phyloP scores from a whole-genome alignment of 2,888 invertebrate species.

The Galeruca laticollis region DNA sequence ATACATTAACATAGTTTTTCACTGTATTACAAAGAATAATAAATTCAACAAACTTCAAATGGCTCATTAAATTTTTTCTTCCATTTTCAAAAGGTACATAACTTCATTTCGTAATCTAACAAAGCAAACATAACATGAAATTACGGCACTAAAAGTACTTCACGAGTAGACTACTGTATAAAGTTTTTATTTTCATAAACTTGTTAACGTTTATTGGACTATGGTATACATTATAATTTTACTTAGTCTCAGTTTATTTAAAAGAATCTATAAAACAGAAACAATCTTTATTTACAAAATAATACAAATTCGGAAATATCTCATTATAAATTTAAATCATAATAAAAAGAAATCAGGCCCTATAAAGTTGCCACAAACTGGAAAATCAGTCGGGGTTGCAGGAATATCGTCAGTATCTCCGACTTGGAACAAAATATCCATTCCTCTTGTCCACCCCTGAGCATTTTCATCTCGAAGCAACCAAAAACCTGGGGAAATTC shows the following conservation, averaged over 20 bases:
- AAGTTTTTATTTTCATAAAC: too few relatives aligned
- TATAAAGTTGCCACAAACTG: constrained; percentile 81
- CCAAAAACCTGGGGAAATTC: constrained; percentile 76
- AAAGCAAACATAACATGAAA: too few relatives aligned
- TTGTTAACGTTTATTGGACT: too few relatives aligned
- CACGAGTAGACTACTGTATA: too few relatives aligned
- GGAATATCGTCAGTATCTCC: constrained; percentile 77
- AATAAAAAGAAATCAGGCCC: constrained; percentile 81
- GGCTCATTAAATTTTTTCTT: too few relatives aligned
- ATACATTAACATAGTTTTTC: too few relatives aligned
- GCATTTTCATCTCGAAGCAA: constrained; percentile 83
- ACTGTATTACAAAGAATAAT: too few relatives aligned
- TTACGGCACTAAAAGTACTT: too few relatives aligned
- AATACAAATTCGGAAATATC: background rate
- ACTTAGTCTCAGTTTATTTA: background rate
- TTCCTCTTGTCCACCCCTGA: constrained; percentile 79
- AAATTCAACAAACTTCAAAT: too few relatives aligned
- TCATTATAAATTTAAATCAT: constrained; percentile 15
- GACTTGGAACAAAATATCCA: constrained; percentile 81
- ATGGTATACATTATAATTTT: too few relatives aligned
- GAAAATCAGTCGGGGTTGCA: constrained; percentile 78
- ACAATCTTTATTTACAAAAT: background rate
- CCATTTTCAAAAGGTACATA: too few relatives aligned
- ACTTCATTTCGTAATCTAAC: too few relatives aligned
- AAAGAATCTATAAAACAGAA: background rate